phyloP scores from a whole-genome alignment of 2,113 vertebrate species.

The Bujurquina vittata region DNA sequence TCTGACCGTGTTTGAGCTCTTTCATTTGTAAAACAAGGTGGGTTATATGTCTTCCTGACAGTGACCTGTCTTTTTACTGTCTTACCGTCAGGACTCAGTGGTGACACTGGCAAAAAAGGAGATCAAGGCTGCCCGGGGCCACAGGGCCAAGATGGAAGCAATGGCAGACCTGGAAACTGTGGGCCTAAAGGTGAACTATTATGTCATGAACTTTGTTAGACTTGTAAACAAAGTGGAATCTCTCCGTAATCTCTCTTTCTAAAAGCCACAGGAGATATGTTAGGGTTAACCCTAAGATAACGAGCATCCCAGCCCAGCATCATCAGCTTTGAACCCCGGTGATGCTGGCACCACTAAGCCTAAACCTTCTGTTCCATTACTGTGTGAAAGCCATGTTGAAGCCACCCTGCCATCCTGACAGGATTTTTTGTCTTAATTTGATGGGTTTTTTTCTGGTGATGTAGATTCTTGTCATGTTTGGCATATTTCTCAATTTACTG shows the following conservation, averaged over 20 bases:
- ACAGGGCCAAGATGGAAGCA: conserved; percentile 43
- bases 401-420: not conserved
- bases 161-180: conserved; percentile 47
- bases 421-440: not conserved
- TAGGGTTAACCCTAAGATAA: not conserved
- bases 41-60: not conserved
- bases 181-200: conserved; percentile 68
- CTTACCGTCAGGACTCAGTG: conserved; percentile 35
- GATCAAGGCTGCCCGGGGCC: conserved; percentile 51
- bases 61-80: not conserved
- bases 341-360: not conserved
- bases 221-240: fast-evolving
- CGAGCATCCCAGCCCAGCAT: not conserved
- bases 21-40: not conserved
- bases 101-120: conserved; percentile 62
- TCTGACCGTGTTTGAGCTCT: not conserved
- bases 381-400: not conserved
- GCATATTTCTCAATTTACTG: not conserved
- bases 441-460: not conserved
- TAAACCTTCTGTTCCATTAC: not conserved
- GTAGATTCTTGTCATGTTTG: not conserved
- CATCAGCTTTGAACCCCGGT: not conserved
- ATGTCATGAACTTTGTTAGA: not conserved
- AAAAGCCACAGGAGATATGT: not conserved
- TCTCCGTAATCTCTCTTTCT: not conserved